These are phyloP conservation scores for Monomorium pharaonis DNA, from an alignment of 1,140 invertebrate species.

Conservation along the genomic window DNA sequence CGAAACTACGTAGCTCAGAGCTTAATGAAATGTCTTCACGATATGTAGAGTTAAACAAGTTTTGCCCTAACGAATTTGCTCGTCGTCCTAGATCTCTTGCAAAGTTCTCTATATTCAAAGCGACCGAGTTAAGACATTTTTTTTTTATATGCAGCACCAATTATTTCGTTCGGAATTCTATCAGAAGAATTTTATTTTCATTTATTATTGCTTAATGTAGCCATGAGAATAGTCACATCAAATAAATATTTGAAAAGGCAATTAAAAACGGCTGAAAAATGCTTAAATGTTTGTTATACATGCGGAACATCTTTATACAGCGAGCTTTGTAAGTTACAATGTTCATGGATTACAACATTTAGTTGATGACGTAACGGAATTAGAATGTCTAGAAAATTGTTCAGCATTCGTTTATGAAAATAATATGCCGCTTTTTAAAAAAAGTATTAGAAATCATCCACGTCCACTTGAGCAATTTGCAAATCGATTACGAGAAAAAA, in stretches of 20 bases:
- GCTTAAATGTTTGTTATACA: not conserved
- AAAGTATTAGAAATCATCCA: not conserved
- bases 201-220: not conserved
- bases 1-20: not conserved
- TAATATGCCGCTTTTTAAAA: not conserved
- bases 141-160: not conserved
- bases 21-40: not conserved
- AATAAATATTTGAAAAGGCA: not conserved
- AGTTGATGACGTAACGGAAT: not conserved
- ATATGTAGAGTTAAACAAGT: not conserved
- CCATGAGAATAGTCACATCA: conserved; percentile 1
- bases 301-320: not conserved
- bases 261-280: not conserved
- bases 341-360: conserved; percentile 1
- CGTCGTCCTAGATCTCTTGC: not conserved
- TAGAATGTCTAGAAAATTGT: not conserved
- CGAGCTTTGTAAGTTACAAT: not conserved
- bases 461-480: not conserved
- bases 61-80: not conserved
- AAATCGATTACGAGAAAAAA: not conserved
- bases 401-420: not conserved
- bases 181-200: not conserved
- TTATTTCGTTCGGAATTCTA: not conserved
- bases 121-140: not conserved
- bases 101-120: not conserved